These are phyloP conservation scores for Phoenicopterus ruber DNA, from an alignment of 2,113 vertebrate species.

Conservation along the genomic window DNA sequence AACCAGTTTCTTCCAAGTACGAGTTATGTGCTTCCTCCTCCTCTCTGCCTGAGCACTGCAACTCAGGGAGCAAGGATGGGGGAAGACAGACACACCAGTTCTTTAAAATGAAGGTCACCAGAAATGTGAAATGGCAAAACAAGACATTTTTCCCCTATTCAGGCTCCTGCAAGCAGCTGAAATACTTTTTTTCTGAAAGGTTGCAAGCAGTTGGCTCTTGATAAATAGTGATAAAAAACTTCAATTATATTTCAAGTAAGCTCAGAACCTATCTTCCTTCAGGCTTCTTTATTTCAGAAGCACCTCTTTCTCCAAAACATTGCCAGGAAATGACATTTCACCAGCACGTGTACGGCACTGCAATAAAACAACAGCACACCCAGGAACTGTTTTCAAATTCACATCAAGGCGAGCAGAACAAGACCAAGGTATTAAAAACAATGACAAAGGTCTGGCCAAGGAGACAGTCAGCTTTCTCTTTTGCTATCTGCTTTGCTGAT, in stretches of 20 bases:
- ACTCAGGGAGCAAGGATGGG: neutral
- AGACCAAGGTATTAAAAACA: neutral
- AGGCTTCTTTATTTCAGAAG: slow-evolving; percentile 17
- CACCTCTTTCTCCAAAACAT: neutral
- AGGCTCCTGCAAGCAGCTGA: neutral
- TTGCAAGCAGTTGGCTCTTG: neutral
- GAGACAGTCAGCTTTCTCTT: neutral
- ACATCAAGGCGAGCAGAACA: neutral
- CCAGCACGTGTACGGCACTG: neutral
- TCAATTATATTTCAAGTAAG: neutral
- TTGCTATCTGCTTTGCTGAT: neutral
- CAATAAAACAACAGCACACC: neutral
- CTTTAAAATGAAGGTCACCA: neutral
- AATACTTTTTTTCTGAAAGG: neutral
- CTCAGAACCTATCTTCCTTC: neutral
- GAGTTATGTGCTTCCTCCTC: neutral
- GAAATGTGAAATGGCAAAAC: neutral
- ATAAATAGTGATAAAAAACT: neutral
- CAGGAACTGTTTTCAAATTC: neutral
- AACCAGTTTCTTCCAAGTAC: neutral
- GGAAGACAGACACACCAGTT: neutral
- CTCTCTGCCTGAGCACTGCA: neutral
- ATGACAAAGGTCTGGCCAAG: neutral
- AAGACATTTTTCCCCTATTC: neutral
- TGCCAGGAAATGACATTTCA: neutral